Percentiles rank a stretch among this genome's conserved stretches.
These are phyloP conservation scores for Percina caprodes DNA, from an alignment of 2,113 vertebrate species.

Conservation along the genomic window DNA sequence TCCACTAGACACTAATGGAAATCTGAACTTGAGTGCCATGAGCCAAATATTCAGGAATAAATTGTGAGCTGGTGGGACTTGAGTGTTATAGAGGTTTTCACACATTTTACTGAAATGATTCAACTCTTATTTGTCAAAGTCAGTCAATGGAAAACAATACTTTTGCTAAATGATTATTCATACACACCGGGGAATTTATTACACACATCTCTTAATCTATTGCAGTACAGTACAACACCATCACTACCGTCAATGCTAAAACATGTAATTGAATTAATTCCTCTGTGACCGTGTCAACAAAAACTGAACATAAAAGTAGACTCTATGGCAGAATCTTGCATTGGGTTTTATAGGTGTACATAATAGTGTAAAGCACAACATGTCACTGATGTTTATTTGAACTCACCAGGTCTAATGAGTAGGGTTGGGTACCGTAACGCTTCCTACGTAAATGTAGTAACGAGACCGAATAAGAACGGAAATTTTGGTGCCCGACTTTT, in stretches of 20 bases:
- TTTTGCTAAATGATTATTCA: background rate
- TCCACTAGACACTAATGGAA: background rate
- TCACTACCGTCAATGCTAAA: background rate
- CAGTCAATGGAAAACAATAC: background rate
- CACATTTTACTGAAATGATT: background rate
- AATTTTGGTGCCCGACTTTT: too few species aligned
- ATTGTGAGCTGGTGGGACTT: background rate
- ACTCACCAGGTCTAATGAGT: background rate
- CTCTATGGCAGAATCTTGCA: background rate
- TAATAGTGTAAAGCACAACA: background rate
- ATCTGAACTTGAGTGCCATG: background rate
- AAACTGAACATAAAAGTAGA: background rate
- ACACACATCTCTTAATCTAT: background rate
- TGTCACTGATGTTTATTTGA: slow-evolving; percentile 10
- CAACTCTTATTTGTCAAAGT: background rate
- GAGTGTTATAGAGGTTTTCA: background rate
- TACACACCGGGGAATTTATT: background rate
- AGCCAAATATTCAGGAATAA: background rate
- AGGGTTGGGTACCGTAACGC: too few species aligned
- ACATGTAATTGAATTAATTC: background rate
- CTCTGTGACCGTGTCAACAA: background rate
- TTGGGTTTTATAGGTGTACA: background rate
- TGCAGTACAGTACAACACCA: background rate
- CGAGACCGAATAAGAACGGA: too few species aligned
- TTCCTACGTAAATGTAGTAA: too few species aligned